Conservation (phyloP, 2,888 invertebrate genomes). For the Aspidiotus rigidus region DNA sequence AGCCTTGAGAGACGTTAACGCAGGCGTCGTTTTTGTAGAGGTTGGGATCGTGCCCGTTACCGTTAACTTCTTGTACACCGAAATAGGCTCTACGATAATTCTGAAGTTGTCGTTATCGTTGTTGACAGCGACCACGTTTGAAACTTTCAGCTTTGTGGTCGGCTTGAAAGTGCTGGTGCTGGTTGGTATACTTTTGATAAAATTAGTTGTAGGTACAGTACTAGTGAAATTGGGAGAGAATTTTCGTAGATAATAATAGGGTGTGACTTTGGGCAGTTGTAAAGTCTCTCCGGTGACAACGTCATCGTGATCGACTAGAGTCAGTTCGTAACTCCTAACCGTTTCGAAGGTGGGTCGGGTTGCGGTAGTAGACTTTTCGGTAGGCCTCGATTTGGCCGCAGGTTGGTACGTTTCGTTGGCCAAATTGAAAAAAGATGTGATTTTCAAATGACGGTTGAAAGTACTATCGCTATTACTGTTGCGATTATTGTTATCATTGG, state of each 20-base stretch:
- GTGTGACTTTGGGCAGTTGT: constrained; percentile 25
- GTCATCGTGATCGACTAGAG: constrained; percentile 9
- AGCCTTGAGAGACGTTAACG: background rate
- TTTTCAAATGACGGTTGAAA: constrained; percentile 15
- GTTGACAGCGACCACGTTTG: background rate
- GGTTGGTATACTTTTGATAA: constrained; percentile 40
- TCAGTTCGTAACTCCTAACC: constrained; percentile 20
- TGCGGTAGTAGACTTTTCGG: background rate
- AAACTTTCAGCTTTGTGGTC: constrained; percentile 10
- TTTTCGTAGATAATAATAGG: constrained; percentile 3
- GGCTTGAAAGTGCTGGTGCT: constrained; percentile 45
- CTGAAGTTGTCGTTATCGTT: constrained; percentile 16
- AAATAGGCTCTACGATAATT: constrained; percentile 25
- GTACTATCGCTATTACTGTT: too few species aligned
- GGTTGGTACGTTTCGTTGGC: constrained; percentile 7
- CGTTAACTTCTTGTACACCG: background rate
- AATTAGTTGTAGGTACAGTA: background rate
- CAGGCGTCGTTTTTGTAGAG: constrained; percentile 9
- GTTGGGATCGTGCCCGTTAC: background rate
- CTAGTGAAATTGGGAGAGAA: background rate
- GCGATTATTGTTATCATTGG: too few species aligned
- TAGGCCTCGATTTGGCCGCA: constrained; percentile 10
- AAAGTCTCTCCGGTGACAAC: constrained; percentile 22
- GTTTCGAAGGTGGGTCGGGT: constrained; percentile 12
- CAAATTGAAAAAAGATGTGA: constrained; percentile 16